Evolutionary conservation across 37 sponge, comb jelly and placozoan species (phyloP), one percentile per base, ranked within the genome.

Genomic region (Sycon ciliatum): DNA sequence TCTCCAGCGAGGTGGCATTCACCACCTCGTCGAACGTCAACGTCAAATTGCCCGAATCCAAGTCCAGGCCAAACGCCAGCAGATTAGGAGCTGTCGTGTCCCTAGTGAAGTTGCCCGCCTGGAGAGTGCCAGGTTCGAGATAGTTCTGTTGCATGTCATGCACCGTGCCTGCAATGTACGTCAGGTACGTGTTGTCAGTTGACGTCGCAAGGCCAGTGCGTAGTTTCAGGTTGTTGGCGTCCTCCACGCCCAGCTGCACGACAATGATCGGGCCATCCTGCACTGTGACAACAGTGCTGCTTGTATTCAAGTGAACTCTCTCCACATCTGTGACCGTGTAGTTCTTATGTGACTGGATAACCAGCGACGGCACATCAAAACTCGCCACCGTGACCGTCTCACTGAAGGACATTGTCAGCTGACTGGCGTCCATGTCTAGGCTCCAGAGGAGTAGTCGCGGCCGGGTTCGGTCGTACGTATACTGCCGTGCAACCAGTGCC

Each of bases 141-240:
- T 73, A 82, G 73, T 92, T 92, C 68, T 65, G 72, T 49, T 87
- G 86, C 76, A 84, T 87, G 58, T 92, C 93, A 76, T 77, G 76
- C 5, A 84, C 78, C 28, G 93, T 87, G 52, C 83, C 84, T 27
- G 85, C 79, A 2, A 65, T 76, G n/a, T 84, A 74, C 1, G 81
- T 74, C 24, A 92, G 72, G 69, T 71, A 92, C 4, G 85, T 87
- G 42, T 64, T 82, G 11, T 0, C 32, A 0, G 9, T 69, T 6
- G 23, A 36, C 11, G 93, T 87, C 20, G 85, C 82, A 30, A 92
- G 66, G 7, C 27, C 11, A 2, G 85, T 73, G 56, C 83, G 54
- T 34, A 76, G 64, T 39, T 92, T 92, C 11, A 92, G 30, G 35
- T 87, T 83, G 70, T 92, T 84, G 56, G 78, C 60, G 72, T 87